Evolutionary conservation across 2,797 vertebrate genomes (phyloP).

Genomic region (Darevskia mixta): DNA sequence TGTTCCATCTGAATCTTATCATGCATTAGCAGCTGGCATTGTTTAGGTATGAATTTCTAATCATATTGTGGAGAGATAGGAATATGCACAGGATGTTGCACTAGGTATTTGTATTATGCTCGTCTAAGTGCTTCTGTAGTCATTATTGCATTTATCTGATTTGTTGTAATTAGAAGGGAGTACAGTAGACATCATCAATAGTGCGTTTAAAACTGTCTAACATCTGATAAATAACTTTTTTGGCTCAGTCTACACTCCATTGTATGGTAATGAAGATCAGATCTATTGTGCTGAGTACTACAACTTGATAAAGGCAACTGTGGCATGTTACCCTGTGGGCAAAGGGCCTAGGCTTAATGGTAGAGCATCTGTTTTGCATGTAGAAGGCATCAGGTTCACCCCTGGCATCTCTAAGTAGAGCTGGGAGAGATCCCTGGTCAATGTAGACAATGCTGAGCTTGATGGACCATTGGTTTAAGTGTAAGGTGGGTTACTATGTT

Average conservation of each 20-base stretch:
- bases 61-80: not conserved
- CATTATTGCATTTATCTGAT: conserved; percentile 31
- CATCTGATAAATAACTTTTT: conserved; percentile 8
- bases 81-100: not conserved
- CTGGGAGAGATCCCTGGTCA: no score
- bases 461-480: not conserved
- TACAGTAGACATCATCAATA: not conserved
- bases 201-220: conserved; percentile 38
- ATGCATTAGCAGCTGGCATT: conserved; percentile 28
- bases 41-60: conserved; percentile 38
- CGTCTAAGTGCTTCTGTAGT: conserved; percentile 3
- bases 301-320: not conserved
- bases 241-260: not conserved
- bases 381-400: not conserved
- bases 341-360: no score
- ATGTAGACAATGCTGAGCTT: no score
- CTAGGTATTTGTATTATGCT: not conserved
- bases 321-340: not conserved
- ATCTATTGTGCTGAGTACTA: not conserved
- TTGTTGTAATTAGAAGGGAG: conserved; percentile 25
- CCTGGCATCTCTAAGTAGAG: no score
- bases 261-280: not conserved
- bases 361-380: not conserved
- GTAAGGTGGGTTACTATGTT: not conserved
- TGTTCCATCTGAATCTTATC: conserved; percentile 25